These are phyloP conservation scores for Chloroceryle inda DNA, from an alignment of 2,797 vertebrate genomes.

Conservation along the genomic window DNA sequence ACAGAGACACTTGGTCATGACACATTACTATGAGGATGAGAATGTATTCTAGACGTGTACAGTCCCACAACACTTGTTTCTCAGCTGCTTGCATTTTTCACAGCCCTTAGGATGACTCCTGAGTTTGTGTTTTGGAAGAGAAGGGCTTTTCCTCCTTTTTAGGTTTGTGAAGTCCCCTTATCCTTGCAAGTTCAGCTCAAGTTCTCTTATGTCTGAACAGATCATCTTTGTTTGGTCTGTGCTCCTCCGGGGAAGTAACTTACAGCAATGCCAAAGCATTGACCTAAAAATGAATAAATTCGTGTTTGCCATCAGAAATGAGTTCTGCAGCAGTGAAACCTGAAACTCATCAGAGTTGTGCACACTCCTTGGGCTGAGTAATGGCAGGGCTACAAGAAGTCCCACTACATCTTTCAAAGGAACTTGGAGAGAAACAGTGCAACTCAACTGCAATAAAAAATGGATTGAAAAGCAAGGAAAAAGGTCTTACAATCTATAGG, in stretches of 20 bases:
- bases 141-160: conserved; percentile 9
- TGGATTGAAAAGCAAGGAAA: background rate
- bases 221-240: conserved; percentile 36
- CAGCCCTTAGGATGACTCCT: background rate
- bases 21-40: background rate
- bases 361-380: background rate
- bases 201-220: background rate
- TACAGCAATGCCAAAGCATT: background rate
- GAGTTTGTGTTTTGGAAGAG: background rate
- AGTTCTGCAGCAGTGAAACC: conserved; percentile 51
- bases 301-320: conserved; percentile 6
- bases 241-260: conserved; percentile 36
- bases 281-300: conserved; percentile 38
- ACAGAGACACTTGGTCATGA: background rate
- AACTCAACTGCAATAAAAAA: background rate
- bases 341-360: background rate
- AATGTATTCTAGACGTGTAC: accelerated
- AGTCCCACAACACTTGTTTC: background rate
- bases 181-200: conserved; percentile 36
- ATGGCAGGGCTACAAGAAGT: background rate
- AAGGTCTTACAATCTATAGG: background rate
- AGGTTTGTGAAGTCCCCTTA: background rate
- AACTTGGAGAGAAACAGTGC: background rate
- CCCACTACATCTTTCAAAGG: conserved; percentile 1
- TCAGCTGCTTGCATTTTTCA: background rate